Conservation (phyloP, 2,797 vertebrate genomes). For the Myotis myotis region DNA sequence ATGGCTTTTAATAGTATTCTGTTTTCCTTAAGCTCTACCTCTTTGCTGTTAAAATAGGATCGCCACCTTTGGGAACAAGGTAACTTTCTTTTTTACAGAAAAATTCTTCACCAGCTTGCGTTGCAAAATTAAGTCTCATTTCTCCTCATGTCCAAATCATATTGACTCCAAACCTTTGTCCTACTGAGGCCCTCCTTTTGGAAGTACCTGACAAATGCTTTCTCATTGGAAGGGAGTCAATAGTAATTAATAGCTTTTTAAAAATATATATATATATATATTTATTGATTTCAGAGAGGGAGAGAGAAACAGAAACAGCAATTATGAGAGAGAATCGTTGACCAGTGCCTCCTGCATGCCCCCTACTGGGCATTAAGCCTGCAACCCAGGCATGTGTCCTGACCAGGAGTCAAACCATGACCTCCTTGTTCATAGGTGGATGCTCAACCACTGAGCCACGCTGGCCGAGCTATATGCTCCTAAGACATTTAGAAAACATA, state of each 20-base stretch:
- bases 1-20: constrained; percentile 56
- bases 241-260: neutral
- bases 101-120: neutral
- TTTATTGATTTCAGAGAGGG: no score
- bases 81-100: neutral
- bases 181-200: neutral
- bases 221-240: neutral
- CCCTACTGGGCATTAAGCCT: no score
- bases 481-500: constrained; percentile 40
- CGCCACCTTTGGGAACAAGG: neutral
- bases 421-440: no score
- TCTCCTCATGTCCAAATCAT: neutral
- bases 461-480: neutral
- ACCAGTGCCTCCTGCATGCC: no score
- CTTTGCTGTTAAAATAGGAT: neutral
- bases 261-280: no score
- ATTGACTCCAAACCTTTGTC: neutral
- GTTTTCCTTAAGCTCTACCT: constrained; percentile 33
- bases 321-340: no score
- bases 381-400: no score
- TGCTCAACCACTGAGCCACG: no score
- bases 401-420: no score
- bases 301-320: no score
- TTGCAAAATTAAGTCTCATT: neutral
- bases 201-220: neutral